phyloP scores from a whole-genome alignment of 2,113 vertebrate species.

The Barnardius zonarius region DNA sequence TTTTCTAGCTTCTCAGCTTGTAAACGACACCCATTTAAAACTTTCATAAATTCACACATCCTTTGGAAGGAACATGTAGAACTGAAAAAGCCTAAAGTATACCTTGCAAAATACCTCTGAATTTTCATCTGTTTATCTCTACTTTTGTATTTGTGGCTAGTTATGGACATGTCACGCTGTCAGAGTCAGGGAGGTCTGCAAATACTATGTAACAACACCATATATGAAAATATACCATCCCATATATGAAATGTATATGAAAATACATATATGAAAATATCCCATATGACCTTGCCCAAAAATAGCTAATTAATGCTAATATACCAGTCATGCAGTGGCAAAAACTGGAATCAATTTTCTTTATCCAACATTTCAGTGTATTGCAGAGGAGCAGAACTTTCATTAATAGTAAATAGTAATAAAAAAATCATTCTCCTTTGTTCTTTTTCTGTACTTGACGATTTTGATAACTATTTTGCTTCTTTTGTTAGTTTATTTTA shows the following conservation, averaged over 20 bases:
- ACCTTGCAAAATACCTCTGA: conserved; percentile 21
- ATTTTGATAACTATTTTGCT: background rate
- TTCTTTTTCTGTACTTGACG: background rate
- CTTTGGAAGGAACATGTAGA: conserved; percentile 47
- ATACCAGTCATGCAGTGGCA: background rate
- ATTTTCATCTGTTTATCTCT: conserved; percentile 23
- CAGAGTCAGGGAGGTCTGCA: background rate
- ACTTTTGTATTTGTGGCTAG: background rate
- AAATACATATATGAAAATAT: background rate
- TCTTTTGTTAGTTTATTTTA: background rate
- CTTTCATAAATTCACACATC: conserved; percentile 56
- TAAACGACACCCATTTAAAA: conserved; percentile 48
- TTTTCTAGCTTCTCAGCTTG: conserved; percentile 43
- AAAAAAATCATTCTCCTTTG: background rate
- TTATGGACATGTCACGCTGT: background rate
- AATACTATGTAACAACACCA: background rate
- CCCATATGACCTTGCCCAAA: background rate
- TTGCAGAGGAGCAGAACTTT: background rate
- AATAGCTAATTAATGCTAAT: background rate
- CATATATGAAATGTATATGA: background rate
- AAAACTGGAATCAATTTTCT: background rate
- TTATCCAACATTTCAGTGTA: background rate
- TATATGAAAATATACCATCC: background rate
- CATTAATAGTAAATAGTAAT: background rate
- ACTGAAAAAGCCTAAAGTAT: conserved; percentile 18